Conservation (phyloP, 1,140 invertebrate genomes). For the Octopus bimaculoides region DNA sequence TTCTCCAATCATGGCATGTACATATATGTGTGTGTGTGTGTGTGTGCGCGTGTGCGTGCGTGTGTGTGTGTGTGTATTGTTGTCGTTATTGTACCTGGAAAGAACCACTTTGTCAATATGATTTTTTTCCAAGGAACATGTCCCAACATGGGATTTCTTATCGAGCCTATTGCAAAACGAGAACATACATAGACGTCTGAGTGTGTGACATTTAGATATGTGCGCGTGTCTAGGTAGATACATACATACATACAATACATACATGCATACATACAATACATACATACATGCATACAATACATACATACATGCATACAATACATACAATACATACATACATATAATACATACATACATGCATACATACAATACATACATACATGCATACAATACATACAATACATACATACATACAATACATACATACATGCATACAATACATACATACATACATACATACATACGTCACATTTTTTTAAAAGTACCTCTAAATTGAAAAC, state of each 20-base stretch:
- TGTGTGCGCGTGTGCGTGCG: too few species aligned
- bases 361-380: neutral
- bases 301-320: neutral
- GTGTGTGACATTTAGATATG: neutral
- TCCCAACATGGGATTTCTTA: too few species aligned
- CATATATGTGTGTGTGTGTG: too few species aligned
- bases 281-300: neutral
- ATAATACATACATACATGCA: neutral
- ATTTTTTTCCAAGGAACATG: too few species aligned
- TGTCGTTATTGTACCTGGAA: too few species aligned
- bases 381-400: neutral
- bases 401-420: neutral
- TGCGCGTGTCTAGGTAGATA: slow-evolving; percentile 7
- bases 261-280: slow-evolving; percentile 19
- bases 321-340: slow-evolving; percentile 4
- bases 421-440: neutral
- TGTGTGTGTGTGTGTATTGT: too few species aligned
- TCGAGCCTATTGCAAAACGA: too few species aligned
- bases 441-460: neutral
- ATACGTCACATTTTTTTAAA: neutral
- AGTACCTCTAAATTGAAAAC: too few species aligned
- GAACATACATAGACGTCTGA: too few species aligned
- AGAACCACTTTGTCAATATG: too few species aligned
- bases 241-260: slow-evolving; percentile 21
- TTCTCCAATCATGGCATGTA: too few species aligned